Evolutionary conservation across 2,797 vertebrate genomes (phyloP), one percentile per base, ranked within the genome.

Genomic region (Paedocypris micromegethes): DNA sequence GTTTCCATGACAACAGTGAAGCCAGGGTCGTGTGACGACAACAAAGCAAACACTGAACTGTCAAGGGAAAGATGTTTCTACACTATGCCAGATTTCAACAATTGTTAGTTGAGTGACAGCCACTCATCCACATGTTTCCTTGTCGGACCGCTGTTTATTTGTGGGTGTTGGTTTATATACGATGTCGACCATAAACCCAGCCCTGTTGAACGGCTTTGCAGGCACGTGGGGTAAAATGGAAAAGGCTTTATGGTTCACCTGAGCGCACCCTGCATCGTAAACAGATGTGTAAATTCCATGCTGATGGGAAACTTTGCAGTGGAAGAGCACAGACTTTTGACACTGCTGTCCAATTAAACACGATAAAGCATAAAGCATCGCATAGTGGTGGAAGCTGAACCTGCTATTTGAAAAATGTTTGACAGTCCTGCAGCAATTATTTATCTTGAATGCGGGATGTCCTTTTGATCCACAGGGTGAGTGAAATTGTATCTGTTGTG

Each of bases 1-100:
- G 83, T 89, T 87, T 81, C 85, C 78, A 72, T 84, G 84, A 86
- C 88, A 86, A 88, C 84, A 70, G 76, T 67, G 68, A 73, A 80
- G 74, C 65, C 75, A 68, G 68, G 59, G 66, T 70, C n/a, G 42
- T 55, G 66, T 74, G 66, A 69, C 68, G 70, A 70, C 64, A 77
- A 50, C 48, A 9, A 46, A 51, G 59, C 73, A 73, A 73, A 72
- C 62, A 38, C 6, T 48, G 63, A 56, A 52, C 52, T 51, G 38
- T 61, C 52, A 70, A 9, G 6, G 58, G 47, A 56, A 4, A 53
- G 40, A 61, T 55, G 6, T 40, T 64, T 69, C 69, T 55, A 53
- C 51, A 58, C 46, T 5, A 6, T 6, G 68, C 57, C 44, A 50
- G 46, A 50, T 70, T 52, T 58, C 9, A 58, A 51, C 53, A 44